Conservation (phyloP, 2,888 invertebrate species). For the Netelia melanura region DNA sequence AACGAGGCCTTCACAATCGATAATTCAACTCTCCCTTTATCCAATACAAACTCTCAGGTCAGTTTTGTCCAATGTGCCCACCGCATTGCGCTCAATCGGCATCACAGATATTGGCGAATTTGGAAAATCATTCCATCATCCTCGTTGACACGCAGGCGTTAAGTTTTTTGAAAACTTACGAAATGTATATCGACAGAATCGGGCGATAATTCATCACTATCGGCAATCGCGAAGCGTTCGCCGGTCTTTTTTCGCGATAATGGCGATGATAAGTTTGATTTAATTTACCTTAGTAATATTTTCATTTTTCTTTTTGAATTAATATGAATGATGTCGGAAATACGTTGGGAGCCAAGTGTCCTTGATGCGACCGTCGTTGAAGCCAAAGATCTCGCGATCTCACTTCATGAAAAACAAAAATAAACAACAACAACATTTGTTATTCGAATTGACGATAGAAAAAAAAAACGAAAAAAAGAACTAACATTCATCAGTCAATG, state of each 20-base stretch:
- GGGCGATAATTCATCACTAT: conserved; percentile 31
- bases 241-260: conserved; percentile 63
- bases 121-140: conserved; percentile 55
- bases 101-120: conserved; percentile 42
- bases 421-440: conserved; percentile 42
- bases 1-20: conserved; percentile 73
- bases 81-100: conserved; percentile 21
- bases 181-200: background rate
- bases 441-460: conserved; percentile 70
- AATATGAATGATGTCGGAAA: conserved; percentile 82
- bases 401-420: conserved; percentile 71
- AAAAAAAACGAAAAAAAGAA: conserved; percentile 54
- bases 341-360: conserved; percentile 85
- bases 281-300: conserved; percentile 71
- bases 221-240: conserved; percentile 64
- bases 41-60: conserved; percentile 48
- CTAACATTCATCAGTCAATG: conserved; percentile 70
- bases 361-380: conserved; percentile 85
- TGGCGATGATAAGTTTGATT: conserved; percentile 6
- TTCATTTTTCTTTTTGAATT: conserved; percentile 49
- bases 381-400: conserved; percentile 85
- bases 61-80: conserved; percentile 31
- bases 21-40: conserved; percentile 79
- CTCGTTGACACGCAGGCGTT: background rate
- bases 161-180: background rate